Conservation (phyloP, 2,113 vertebrate genomes). For the Hypocryptadius cinnamomeus region DNA sequence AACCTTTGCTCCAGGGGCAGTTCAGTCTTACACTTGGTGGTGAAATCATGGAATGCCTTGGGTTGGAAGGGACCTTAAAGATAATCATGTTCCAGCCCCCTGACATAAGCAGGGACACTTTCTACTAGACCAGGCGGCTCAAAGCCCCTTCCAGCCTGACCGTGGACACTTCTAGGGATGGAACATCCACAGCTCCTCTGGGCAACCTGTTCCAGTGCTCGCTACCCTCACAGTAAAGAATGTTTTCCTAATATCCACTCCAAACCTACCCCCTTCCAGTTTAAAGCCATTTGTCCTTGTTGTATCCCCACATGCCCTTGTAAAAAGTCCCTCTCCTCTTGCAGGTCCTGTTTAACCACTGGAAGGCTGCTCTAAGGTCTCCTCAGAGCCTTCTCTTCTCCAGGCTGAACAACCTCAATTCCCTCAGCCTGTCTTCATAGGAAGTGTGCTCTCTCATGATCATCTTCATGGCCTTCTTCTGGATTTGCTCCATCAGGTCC, state of each 20-base stretch:
- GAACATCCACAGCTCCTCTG: neutral
- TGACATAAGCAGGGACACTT: neutral
- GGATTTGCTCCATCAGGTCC: neutral
- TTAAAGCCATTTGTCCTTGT: neutral
- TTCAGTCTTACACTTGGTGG: neutral
- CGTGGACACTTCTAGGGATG: rapidly evolving
- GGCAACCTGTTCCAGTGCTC: neutral
- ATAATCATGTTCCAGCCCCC: neutral
- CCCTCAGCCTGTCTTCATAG: neutral
- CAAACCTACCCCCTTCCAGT: neutral
- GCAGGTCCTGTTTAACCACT: rapidly evolving
- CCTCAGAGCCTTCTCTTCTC: neutral
- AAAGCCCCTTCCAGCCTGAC: neutral
- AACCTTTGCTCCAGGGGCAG: neutral
- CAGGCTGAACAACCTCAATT: neutral
- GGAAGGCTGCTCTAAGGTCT: neutral
- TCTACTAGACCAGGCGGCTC: neutral
- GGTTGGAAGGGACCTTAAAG: neutral
- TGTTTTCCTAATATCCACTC: neutral
- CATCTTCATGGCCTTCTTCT: neutral
- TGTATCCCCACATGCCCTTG: neutral
- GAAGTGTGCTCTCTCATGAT: neutral
- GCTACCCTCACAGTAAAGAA: neutral
- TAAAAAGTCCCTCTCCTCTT: neutral
- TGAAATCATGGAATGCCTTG: neutral